phyloP scores from a whole-genome alignment of 2,888 invertebrate species.

The Pterostichus madidus region DNA sequence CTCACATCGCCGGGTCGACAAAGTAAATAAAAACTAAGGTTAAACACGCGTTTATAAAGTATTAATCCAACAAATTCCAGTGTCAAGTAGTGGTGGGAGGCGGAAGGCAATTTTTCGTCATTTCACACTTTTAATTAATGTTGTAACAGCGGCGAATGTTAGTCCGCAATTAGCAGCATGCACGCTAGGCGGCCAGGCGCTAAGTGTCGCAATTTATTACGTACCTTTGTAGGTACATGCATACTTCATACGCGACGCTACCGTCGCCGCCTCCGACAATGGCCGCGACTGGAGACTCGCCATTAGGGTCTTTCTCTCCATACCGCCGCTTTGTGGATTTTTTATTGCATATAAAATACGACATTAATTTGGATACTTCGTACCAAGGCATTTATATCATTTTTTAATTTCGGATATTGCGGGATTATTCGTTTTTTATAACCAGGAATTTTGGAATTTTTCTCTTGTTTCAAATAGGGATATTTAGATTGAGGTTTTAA shows the following conservation, averaged over 20 bases:
- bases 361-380: constrained; percentile 61
- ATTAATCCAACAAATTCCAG: constrained; percentile 13
- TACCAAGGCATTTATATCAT: constrained; percentile 50
- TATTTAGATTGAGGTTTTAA: background rate
- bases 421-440: constrained; percentile 58
- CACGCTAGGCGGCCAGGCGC: constrained; percentile 46
- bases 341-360: constrained; percentile 65
- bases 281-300: constrained; percentile 7
- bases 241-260: constrained; percentile 58
- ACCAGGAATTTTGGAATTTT: background rate
- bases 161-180: constrained; percentile 62
- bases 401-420: constrained; percentile 63
- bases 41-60: constrained; percentile 15
- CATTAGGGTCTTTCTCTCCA: constrained; percentile 23
- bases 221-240: constrained; percentile 65
- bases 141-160: constrained; percentile 61
- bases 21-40: constrained; percentile 1
- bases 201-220: constrained; percentile 65
- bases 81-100: constrained; percentile 3
- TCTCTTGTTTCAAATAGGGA: background rate
- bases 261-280: constrained; percentile 31
- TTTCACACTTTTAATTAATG: constrained; percentile 63
- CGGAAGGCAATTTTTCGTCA: constrained; percentile 60
- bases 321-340: constrained; percentile 50
- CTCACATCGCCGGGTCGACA: no score